Evolutionary conservation across 2,888 invertebrate genomes (phyloP), one percentile per base, ranked within the genome.

Genomic region (Plebejus melissa): DNA sequence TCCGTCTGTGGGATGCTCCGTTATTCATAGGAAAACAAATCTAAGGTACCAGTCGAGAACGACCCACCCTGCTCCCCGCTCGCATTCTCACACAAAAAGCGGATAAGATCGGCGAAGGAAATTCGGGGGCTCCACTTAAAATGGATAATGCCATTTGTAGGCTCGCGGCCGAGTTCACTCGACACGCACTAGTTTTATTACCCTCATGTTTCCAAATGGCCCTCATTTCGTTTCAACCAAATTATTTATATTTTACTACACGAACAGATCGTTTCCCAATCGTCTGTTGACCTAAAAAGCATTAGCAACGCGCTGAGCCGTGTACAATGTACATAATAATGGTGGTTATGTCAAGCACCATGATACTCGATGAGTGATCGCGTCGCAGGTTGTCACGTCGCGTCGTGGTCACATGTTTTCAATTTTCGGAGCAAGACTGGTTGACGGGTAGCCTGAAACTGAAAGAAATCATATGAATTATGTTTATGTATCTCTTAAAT

Each of bases 121-220:
- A 80, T 81, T 80, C 81, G 79, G 83, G 81, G 84, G 91, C 77
- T 86, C 90, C 82, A 70, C 76, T 69, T 82, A 82, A 76, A 81
- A 80, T 90, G 89, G 90, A 80, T 81, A 72, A 79, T 78, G 76
- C 80, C 79, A 82, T 83, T 81, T 84, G 83, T 85, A 89, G 84
- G 86, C 87, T 85, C 86, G 87, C 89, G 90, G 89, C 90, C 90
- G 89, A 87, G 84, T 91, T 90, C 86, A 89, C 88, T 88, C 86
- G 88, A 89, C 91, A 91, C 91, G 91, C 90, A 92, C 92, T 91
- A 91, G 89, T 91, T 93, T 92, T 92, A 93, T 93, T 92, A 91
- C 93, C 93, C 93, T 90, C 92, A 93, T 93, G 93, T 90, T 93
- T 93, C 89, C 89, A 93, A 93, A 93, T 92, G 88, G 89, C 92